phyloP scores from a whole-genome alignment of 2,113 vertebrate species.

The Arvicanthis niloticus region DNA sequence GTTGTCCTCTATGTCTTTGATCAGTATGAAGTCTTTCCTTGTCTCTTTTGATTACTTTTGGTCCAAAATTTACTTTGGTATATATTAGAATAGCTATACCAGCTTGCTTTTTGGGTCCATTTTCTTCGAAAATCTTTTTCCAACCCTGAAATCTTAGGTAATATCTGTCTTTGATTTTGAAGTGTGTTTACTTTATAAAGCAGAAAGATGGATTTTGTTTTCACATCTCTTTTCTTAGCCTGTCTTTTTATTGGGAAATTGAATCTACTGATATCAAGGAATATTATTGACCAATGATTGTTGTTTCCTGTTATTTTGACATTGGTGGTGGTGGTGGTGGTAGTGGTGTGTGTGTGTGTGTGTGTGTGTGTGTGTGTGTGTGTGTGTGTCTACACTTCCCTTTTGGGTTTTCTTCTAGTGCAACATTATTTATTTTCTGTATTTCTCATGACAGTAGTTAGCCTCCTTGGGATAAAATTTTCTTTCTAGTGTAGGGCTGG shows the following conservation, averaged over 20 bases:
- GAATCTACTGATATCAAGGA: not conserved
- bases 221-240: no score
- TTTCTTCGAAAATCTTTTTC: not conserved
- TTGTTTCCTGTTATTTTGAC: not conserved
- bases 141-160: not conserved
- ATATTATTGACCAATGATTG: not conserved
- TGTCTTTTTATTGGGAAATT: not conserved
- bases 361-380: no score
- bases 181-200: not conserved
- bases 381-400: no score
- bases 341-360: no score
- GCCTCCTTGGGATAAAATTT: not conserved
- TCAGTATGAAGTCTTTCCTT: not conserved
- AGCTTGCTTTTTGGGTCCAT: not conserved
- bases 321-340: no score
- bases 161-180: not conserved
- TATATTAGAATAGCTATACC: not conserved
- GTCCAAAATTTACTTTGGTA: not conserved
- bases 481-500: not conserved
- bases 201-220: not conserved
- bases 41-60: not conserved
- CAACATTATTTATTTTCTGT: no score
- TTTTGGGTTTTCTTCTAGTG: no score
- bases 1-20: not conserved
- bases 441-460: no score